These are phyloP conservation scores for Caenorhabditis sp. DNA, from an alignment of 2,888 invertebrate genomes.

Conservation along the genomic window DNA sequence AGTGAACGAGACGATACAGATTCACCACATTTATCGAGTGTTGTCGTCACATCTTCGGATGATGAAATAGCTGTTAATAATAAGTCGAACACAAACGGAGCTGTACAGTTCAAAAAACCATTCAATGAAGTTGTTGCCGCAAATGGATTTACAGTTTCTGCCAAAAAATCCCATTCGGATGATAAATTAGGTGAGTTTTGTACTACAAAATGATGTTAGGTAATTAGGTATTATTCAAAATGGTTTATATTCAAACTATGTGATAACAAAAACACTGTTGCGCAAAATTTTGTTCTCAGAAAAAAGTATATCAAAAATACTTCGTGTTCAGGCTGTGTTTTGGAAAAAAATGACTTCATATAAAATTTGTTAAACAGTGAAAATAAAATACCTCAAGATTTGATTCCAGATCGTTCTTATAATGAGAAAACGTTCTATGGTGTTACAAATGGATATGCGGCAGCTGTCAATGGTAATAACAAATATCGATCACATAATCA, in stretches of 20 bases:
- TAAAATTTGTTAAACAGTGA: neutral
- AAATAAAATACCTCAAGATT: neutral
- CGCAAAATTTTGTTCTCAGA: no score
- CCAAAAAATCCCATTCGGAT: constrained; percentile 9
- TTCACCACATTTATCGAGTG: constrained; percentile 19
- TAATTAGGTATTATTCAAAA: no score
- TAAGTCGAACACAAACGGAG: neutral
- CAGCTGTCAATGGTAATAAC: constrained; percentile 1
- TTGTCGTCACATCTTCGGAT: constrained; percentile 20
- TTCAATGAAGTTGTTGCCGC: constrained; percentile 34
- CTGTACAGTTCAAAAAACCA: constrained; percentile 24
- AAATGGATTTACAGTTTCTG: no score
- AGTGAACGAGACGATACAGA: constrained; percentile 32
- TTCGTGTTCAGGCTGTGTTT: no score
- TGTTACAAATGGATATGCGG: neutral
- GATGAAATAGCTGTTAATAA: constrained; percentile 17
- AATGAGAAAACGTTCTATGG: neutral
- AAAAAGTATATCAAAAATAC: no score
- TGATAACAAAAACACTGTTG: no score
- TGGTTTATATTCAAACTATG: no score
- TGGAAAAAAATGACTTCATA: no score
- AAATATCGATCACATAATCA: constrained; percentile 9
- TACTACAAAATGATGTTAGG: no score
- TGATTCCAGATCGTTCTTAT: constrained; percentile 9
- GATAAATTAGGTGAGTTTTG: no score